Conservation (phyloP, 1,140 invertebrate genomes). For the Platyura marginata region DNA sequence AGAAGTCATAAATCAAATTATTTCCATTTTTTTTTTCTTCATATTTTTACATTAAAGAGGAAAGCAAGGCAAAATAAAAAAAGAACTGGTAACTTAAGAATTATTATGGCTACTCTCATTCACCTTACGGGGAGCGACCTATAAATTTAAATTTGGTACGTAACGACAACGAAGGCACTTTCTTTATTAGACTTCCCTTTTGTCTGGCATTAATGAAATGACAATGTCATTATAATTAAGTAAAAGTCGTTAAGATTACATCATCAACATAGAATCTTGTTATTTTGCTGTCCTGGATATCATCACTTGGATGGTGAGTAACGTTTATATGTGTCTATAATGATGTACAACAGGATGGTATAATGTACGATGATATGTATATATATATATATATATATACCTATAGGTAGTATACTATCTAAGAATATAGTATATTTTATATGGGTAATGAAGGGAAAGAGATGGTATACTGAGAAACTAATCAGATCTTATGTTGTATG, state of each 20-base stretch:
- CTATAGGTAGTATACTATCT: too few relatives aligned
- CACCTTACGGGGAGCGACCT: neutral
- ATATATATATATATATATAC: too few relatives aligned
- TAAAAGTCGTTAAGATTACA: conserved; percentile 4
- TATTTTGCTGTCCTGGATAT: too few relatives aligned
- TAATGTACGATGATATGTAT: too few relatives aligned
- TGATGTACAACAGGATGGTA: too few relatives aligned
- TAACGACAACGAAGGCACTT: neutral
- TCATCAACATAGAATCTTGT: conserved; percentile 2
- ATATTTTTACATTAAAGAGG: neutral
- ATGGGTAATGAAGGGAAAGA: too few relatives aligned
- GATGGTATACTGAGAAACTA: too few relatives aligned
- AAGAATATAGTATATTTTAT: too few relatives aligned
- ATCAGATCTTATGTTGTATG: too few relatives aligned
- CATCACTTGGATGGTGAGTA: too few relatives aligned
- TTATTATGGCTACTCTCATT: neutral
- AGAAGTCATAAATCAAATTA: neutral
- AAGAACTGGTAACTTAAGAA: neutral
- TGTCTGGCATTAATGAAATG: conserved; percentile 1
- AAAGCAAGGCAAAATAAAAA: neutral
- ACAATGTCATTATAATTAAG: conserved; percentile 3
- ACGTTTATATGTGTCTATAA: too few relatives aligned
- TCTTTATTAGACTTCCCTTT: neutral
- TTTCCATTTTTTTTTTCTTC: neutral
- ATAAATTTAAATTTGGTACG: neutral